These are phyloP conservation scores for Ptychodera flava DNA, from an alignment of 35 echinoderm and acorn worm species.

Conservation along the genomic window DNA sequence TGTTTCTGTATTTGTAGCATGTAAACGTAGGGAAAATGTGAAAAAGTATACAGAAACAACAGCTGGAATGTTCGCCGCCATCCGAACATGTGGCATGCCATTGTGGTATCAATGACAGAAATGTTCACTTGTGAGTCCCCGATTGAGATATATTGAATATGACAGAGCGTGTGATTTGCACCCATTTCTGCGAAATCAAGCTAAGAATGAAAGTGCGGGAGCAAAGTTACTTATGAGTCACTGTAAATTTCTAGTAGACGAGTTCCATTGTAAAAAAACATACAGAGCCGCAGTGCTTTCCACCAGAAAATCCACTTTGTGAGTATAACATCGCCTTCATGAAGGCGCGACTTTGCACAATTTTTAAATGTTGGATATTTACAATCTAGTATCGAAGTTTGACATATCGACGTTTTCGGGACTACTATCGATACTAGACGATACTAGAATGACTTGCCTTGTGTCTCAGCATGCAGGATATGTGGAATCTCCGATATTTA, in stretches of 20 bases:
- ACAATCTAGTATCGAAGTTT: too few relatives aligned
- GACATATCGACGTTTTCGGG: too few relatives aligned
- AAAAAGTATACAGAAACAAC: neutral
- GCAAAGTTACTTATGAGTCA: neutral
- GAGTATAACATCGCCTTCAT: too few relatives aligned
- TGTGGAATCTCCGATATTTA: too few relatives aligned
- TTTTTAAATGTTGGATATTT: too few relatives aligned
- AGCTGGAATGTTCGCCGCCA: neutral
- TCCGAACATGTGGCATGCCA: neutral
- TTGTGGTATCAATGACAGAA: neutral
- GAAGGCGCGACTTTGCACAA: too few relatives aligned
- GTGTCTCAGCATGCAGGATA: too few relatives aligned
- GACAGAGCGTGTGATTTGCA: slow-evolving; percentile 9
- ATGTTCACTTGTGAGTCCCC: neutral
- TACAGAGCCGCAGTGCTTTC: neutral
- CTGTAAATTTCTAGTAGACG: slow-evolving; percentile 3
- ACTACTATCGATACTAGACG: too few relatives aligned
- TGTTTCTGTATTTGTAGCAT: neutral
- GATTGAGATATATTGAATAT: neutral
- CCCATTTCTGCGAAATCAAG: neutral
- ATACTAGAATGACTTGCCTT: too few relatives aligned
- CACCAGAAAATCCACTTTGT: neutral
- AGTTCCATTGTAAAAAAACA: neutral
- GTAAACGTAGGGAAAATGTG: neutral
- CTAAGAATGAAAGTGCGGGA: neutral